Evolutionary conservation across 2,113 vertebrate species (phyloP), one percentile per base, ranked within the genome.

Genomic region (Rhynchopsitta pachyrhyncha): DNA sequence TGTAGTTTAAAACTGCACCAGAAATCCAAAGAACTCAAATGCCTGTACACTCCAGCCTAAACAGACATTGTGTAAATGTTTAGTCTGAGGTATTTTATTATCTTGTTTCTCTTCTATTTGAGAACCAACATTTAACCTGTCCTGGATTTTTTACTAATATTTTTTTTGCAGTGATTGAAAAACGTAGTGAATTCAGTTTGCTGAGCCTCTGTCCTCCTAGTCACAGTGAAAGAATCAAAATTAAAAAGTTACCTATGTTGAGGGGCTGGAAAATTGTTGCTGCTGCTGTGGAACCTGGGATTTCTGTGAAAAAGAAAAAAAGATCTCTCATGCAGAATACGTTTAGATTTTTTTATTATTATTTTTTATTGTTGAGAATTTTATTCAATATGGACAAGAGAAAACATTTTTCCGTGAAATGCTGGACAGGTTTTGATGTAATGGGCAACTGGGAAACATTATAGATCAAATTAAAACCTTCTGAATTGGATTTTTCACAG

Each of bases 11-110:
- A 50, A 80, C 25, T 83, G 79, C 70, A 91, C 84, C 67, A 97
- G 93, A 96, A 93, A 91, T 95, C 88, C 93, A 82, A 86, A 95
- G 96, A 96, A 94, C 78, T 94, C 82, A 94, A 76, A 85, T 85
- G 60, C 59, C 52, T 14, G 0, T 92, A 92, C 29, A 69, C 92
- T 90, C 68, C 67, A 90, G 87, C 91, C 82, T 92, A 96, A 92
- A 95, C 91, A 98, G 96, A 98, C 86, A 80, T 75, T 92, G 83
- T 95, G 82, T 91, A 97, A 98, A 97, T 97, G 96, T 98, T 98
- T 97, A 98, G 97, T 98, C 97, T 98, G 96, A 97, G 92, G 50
- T 96, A 90, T 93, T 97, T 97, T 95, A 97, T 97, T 96, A 95
- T 96, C 90, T 97, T 94, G 69, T 86, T 91, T 96, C 83, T 96